Evolutionary conservation across 2,797 vertebrate species (phyloP).

Genomic region (Cheirogaleus major): DNA sequence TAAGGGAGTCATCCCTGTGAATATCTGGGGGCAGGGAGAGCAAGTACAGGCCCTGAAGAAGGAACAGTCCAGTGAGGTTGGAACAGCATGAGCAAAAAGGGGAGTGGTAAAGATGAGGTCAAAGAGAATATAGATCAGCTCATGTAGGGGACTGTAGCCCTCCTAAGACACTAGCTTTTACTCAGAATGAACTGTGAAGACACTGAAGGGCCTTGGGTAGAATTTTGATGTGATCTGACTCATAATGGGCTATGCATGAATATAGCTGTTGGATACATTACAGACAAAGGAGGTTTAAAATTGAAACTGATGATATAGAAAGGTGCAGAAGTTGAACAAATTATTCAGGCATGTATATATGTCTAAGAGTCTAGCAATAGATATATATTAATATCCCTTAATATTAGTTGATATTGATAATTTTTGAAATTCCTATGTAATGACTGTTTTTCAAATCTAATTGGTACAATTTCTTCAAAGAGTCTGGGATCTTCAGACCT

Average conservation of each 20-base stretch:
- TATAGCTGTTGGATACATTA: neutral
- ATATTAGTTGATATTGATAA: neutral
- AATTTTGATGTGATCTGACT: neutral
- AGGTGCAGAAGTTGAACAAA: neutral
- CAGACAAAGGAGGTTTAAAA: neutral
- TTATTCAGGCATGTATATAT: neutral
- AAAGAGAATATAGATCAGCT: neutral
- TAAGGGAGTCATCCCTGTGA: neutral
- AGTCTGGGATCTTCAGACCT: neutral
- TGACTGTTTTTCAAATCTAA: neutral
- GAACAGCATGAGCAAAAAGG: neutral
- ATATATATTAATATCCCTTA: neutral
- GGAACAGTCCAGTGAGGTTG: neutral
- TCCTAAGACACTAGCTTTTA: neutral
- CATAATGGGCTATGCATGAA: neutral
- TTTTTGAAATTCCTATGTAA: neutral
- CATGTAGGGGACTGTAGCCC: fast-evolving
- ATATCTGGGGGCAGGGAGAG: neutral
- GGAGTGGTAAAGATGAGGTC: neutral
- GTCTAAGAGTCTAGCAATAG: neutral
- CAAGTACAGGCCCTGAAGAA: neutral
- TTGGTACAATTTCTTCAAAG: neutral
- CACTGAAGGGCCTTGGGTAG: neutral
- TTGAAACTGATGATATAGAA: neutral
- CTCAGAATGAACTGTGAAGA: neutral